Conservation (phyloP, 2,797 vertebrate genomes). For the Characodon lateralis region DNA sequence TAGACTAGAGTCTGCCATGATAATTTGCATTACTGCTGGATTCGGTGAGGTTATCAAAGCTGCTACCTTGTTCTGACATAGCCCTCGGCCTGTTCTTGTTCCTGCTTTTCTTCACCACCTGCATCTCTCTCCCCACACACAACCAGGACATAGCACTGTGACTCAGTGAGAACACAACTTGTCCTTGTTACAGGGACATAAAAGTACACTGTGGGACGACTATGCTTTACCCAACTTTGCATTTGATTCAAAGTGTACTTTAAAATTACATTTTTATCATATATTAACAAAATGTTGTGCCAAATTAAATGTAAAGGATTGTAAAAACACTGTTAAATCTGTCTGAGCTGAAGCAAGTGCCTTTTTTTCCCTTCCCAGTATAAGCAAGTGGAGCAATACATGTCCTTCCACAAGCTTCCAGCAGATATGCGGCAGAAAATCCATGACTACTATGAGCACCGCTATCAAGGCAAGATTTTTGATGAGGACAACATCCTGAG, state of each 20-base stretch:
- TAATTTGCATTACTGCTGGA: conserved; percentile 41
- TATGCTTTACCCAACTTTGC: conserved; percentile 16
- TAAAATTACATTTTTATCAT: not conserved
- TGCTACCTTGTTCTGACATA: conserved; percentile 74
- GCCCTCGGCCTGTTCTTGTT: conserved; percentile 66
- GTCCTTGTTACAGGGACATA: conserved; percentile 61
- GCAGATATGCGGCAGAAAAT: conserved; percentile 99
- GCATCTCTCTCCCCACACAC: conserved; percentile 48
- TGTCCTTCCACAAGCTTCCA: conserved; percentile 99
- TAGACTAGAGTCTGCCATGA: conserved; percentile 22
- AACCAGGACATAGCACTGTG: conserved; percentile 57
- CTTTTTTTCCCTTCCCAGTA: conserved; percentile 82
- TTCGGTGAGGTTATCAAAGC: conserved; percentile 62
- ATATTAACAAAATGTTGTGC: not conserved
- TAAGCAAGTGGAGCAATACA: conserved; percentile 99
- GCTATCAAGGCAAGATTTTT: conserved; percentile 99
- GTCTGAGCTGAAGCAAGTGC: conserved; percentile 25
- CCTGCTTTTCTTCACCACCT: conserved; percentile 67
- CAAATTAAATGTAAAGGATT: not conserved
- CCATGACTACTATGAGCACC: conserved; percentile 97
- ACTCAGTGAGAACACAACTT: conserved; percentile 46
- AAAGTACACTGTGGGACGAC: conserved; percentile 26
- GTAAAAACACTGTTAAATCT: not conserved
- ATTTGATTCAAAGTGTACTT: conserved; percentile 22
- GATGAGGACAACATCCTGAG: conserved; percentile 98